phyloP scores from a whole-genome alignment of 1,140 invertebrate genomes.

The Leptinotarsa defecta region DNA sequence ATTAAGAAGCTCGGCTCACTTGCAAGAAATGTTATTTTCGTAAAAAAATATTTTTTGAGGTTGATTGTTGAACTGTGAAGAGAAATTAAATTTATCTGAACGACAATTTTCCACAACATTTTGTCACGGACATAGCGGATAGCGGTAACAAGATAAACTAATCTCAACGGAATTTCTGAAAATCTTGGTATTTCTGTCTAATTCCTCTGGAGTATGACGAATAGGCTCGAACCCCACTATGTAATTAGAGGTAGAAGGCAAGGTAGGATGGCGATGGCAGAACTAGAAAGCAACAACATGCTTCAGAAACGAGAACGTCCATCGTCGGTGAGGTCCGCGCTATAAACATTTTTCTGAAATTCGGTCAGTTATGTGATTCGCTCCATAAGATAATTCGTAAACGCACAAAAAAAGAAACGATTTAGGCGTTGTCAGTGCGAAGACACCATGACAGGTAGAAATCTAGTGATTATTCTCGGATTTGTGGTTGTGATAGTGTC shows the following conservation, averaged over 20 bases:
- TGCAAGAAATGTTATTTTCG: no score
- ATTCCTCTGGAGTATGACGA: neutral
- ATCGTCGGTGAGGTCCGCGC: neutral
- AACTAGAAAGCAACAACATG: neutral
- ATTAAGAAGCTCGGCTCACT: no score
- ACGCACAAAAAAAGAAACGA: neutral
- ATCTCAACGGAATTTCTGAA: no score
- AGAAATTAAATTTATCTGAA: no score
- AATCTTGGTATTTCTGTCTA: neutral
- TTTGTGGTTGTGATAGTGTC: conserved; percentile 27
- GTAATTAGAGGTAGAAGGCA: conserved; percentile 20
- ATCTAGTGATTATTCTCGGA: conserved; percentile 11
- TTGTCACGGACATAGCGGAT: no score
- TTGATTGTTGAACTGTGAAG: no score
- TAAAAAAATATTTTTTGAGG: no score
- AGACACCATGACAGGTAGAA: conserved; percentile 16
- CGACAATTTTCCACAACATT: no score
- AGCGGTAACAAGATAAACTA: no score
- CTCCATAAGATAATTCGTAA: neutral
- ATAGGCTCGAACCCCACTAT: conserved; percentile 19
- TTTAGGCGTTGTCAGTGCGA: neutral
- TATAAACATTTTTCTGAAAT: conserved; percentile 12
- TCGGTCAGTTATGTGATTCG: conserved; percentile 27
- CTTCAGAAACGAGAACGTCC: conserved; percentile 8
- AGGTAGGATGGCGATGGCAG: conserved; percentile 17